Evolutionary conservation across 2,113 vertebrate species (phyloP).

Genomic region (Felis chaus): DNA sequence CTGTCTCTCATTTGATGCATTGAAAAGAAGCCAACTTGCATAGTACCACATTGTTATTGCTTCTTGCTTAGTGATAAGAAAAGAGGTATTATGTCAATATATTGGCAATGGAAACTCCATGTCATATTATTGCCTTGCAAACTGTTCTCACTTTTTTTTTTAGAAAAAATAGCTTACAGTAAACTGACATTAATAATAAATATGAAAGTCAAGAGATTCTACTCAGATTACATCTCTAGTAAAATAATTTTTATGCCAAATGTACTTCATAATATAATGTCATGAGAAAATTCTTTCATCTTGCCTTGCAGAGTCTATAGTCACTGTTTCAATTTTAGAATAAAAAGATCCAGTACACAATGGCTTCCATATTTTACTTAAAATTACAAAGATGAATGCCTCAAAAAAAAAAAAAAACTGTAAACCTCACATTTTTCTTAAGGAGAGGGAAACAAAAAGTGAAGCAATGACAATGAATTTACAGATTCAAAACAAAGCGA

Average conservation of each 20-base stretch:
- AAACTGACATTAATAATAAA: not conserved
- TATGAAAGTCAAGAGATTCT: not conserved
- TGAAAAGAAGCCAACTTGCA: not conserved
- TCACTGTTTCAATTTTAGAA: not conserved
- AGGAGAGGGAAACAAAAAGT: not conserved
- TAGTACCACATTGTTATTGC: not conserved
- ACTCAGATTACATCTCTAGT: not conserved
- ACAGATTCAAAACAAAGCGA: not conserved
- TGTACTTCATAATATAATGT: not conserved
- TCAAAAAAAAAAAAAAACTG: not conserved
- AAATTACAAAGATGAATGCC: not conserved
- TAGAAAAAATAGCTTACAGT: not conserved
- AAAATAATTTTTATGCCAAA: not conserved
- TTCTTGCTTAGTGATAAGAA: not conserved
- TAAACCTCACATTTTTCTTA: not conserved
- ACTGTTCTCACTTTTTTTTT: not conserved
- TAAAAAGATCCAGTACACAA: not conserved
- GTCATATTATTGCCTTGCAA: not conserved
- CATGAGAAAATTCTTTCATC: not conserved
- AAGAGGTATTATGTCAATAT: not conserved
- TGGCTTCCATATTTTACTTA: not conserved
- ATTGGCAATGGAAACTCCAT: not conserved
- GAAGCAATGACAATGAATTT: not conserved
- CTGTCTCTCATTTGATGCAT: not conserved
- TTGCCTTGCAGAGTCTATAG: not conserved